A percentile compares a stretch with the other conserved stretches of the same genome.
phyloP scores from a whole-genome alignment of 2,888 invertebrate genomes.

The Leptinotarsa haldemani region DNA sequence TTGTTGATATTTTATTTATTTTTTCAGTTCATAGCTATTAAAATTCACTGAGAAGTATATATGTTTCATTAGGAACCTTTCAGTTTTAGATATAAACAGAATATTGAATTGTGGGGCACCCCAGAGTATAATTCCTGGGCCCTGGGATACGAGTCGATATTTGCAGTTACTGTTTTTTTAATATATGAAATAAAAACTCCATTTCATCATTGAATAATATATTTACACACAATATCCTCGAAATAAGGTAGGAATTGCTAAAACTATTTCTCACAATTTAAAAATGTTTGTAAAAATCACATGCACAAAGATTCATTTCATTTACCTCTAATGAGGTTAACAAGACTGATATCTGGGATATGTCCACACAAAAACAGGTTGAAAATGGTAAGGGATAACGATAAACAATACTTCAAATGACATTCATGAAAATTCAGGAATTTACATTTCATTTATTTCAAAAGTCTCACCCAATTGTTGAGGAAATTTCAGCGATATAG shows the following conservation, averaged over 20 bases:
- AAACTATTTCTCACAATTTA: conserved; percentile 61
- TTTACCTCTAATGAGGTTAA: conserved; percentile 34
- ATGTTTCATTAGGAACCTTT: not conserved
- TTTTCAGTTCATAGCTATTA: not conserved
- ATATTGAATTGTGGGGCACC: not conserved
- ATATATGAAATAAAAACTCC: not conserved
- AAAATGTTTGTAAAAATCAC: conserved; percentile 61
- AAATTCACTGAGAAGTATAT: not conserved
- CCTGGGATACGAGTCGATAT: not conserved
- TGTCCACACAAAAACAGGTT: conserved; percentile 43
- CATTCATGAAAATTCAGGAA: conserved; percentile 44
- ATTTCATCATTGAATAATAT: conserved; percentile 37
- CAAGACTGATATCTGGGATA: conserved; percentile 45
- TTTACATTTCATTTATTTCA: not conserved
- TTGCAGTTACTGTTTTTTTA: not conserved
- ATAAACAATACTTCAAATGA: conserved; percentile 36
- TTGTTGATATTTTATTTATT: conserved; percentile 13
- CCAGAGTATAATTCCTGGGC: not conserved
- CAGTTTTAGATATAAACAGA: not conserved
- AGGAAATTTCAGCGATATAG: not conserved
- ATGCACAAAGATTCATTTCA: conserved; percentile 54
- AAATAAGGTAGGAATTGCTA: conserved; percentile 57
- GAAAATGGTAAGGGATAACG: conserved; percentile 35
- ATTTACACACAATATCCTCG: conserved; percentile 62
- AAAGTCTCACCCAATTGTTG: not conserved